Evolutionary conservation across 2,113 vertebrate genomes (phyloP), one percentile per base, ranked within the genome.

Genomic region (Brachyhypopomus gauderio): DNA sequence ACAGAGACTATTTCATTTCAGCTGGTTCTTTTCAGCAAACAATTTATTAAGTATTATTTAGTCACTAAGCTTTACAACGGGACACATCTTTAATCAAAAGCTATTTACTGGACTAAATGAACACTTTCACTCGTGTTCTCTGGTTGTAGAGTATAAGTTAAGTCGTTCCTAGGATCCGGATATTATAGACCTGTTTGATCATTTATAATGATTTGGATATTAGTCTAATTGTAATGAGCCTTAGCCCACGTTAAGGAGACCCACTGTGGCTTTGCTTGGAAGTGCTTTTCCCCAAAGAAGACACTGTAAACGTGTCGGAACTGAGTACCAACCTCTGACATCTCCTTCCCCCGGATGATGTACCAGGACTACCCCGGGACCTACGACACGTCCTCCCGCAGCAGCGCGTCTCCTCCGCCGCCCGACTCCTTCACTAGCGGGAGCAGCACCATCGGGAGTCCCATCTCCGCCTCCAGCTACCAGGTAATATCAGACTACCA

Each of bases 291-390:
- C 81, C 81, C 22, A 62, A 88, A 87, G 87, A 88, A 90, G 91
- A 92, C 87, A 76, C 34, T 81, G 69, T 84, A 72, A 72, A 78
- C 56, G 78, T 84, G 75, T 83, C 81, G 87, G 85, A 88, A 77
- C 72, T 89, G 84, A 25, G 63, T 66, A 73, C 84, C 85, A 87
- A 86, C 81, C 81, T 76, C 86, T 91, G 89, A 93, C 89, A 88
- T 81, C 85, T 86, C 75, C 85, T 62, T 82, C 80, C 88, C 8
- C 91, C 93, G 96, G 97, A 98, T 93, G 95, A 99, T 99, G 97
- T 99, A 97, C 94, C 97, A 98, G 95, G 97, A 99, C 91, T 99
- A 97, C 93, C 93, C 95, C 91, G 95, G 95, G 93, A 96, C 14
- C 45, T 52, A 52, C 45, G 45, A 52, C 45, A 52, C 45, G 45